Evolutionary conservation across 2,888 invertebrate species (phyloP).

Genomic region (Poecilus cupreus): DNA sequence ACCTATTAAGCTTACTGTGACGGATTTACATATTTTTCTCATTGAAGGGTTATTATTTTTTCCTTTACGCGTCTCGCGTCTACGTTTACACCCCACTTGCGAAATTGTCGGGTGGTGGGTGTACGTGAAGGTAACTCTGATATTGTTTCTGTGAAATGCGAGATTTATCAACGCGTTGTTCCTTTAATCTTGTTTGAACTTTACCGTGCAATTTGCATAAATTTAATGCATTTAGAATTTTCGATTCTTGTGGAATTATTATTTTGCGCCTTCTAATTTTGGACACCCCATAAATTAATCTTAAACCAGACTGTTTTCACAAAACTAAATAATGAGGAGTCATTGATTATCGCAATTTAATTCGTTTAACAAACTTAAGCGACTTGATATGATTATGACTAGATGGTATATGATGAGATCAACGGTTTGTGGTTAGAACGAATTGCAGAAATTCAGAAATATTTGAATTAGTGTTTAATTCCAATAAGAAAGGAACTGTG

Average conservation of each 20-base stretch:
- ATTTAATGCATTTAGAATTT: neutral
- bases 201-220: conserved; percentile 7
- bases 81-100: conserved; percentile 11
- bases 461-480: too few species aligned
- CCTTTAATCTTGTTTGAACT: conserved; percentile 23
- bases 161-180: neutral
- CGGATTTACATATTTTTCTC: conserved; percentile 52
- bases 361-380: too few species aligned
- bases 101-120: neutral
- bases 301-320: too few species aligned
- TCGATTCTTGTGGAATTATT: neutral
- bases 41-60: conserved; percentile 48
- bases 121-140: neutral
- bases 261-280: neutral
- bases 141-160: conserved; percentile 26
- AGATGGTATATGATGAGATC: too few species aligned
- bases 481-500: too few species aligned
- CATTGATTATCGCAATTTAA: too few species aligned
- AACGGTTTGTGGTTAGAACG: too few species aligned
- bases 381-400: too few species aligned
- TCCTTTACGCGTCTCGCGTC: conserved; percentile 35
- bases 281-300: neutral
- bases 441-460: too few species aligned
- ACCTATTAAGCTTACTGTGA: conserved; percentile 37
- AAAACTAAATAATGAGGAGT: too few species aligned